Conservation (phyloP, 2,113 vertebrate species). For the Tylochromis polylepis region DNA sequence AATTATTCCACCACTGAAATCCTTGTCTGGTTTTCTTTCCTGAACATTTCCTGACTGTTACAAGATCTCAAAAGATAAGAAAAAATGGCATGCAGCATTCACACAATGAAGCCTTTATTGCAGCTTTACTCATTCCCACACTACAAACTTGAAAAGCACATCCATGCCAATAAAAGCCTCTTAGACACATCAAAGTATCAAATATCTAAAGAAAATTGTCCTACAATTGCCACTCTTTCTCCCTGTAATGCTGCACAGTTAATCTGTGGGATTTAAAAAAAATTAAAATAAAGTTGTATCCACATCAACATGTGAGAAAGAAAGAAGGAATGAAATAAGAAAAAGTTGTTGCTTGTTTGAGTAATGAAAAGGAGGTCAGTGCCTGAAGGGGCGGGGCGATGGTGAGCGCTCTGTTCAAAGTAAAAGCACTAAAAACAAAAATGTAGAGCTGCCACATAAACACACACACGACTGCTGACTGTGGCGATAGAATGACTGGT, state of each 20-base stretch:
- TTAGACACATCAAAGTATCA: neutral
- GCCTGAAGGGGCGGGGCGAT: constrained; percentile 43
- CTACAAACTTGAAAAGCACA: neutral
- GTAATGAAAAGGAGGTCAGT: constrained; percentile 62
- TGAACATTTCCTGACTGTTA: neutral
- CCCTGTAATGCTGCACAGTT: neutral
- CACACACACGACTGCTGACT: neutral
- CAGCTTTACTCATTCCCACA: neutral
- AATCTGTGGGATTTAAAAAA: neutral
- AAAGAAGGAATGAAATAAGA: neutral
- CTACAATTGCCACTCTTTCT: neutral
- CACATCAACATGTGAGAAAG: neutral
- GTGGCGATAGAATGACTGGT: neutral
- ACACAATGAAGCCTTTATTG: neutral
- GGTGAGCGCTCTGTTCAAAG: constrained; percentile 27
- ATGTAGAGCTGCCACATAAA: neutral
- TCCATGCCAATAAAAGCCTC: neutral
- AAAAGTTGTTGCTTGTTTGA: constrained; percentile 54
- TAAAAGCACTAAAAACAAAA: constrained; percentile 16
- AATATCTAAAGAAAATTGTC: neutral
- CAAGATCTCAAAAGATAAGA: neutral
- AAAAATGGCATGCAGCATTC: neutral
- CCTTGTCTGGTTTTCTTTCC: neutral
- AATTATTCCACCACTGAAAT: neutral
- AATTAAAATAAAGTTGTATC: neutral